Base-by-base conservation (phyloP, 2,888 invertebrate species). In the Cephonodes hylas region DNA sequence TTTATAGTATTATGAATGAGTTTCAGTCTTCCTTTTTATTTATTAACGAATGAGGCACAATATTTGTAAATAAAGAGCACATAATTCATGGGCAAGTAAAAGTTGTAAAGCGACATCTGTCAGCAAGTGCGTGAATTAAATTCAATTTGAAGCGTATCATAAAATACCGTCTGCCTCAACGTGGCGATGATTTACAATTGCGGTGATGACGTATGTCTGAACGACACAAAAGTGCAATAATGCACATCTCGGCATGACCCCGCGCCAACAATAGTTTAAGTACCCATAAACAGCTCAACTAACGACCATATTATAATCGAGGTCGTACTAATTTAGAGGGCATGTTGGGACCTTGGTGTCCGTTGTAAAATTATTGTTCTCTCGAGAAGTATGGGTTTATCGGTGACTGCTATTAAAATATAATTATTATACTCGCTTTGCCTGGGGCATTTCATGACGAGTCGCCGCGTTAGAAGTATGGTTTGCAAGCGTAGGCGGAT, bases 321-420 rank as follows among this genome's bases (percentile, higher is more conserved):
- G 81, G 80, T 68, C 76, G 69, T 64, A 68, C 72, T 70, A 77
- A 79, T 80, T 82, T 77, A 77, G 75, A 81, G 76, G 77, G 68
- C 72, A 71, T 20, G 65, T 61, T 65, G 53, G 60, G 66, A 70
- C 70, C 72, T 73, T 76, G 72, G 53, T 53, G 53, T 53, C 53
- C 18, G 38, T 58, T 56, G 56, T 56, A 56, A 42, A 38, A 58
- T 58, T n/a, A 20, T 42, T 22, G 38, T 18, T 58, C 4, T 23
- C 22, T n/a, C 3, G 23, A 58, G n/a, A 15, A 58, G 22, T 15
- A 38, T 38, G 27, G 31, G 27, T 53, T 53, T 53, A 53, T 27
- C 53, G 27, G 48, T 27, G 31, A 53, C 31, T 6, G n/a, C 48
- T 27, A 27, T 46, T 25, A 25, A n/a, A 46, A 46, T 48, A 53